Evolutionary conservation across 1,140 invertebrate species (phyloP), one percentile per base, ranked within the genome.

Genomic region (Drosophila micromelanica): DNA sequence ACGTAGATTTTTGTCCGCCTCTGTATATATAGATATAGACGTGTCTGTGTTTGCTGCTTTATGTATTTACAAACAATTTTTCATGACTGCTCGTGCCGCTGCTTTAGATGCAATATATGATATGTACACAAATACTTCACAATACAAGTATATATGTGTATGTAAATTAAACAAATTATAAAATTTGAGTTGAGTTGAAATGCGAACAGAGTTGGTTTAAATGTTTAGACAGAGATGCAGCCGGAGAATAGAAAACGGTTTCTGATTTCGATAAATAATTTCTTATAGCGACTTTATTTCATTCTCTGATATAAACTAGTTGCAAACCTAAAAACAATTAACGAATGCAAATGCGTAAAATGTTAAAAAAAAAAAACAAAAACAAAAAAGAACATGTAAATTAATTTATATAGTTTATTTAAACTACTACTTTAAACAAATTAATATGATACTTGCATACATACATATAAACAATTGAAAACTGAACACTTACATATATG

Each of bases 351-450:
- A 57, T 46, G 61, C 54, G 49, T 45, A 51, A 64, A 40, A 74
- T 40, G 48, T 57, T 67, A 54, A 45, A 61, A 55, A 78, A 40
- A 51, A 67, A 67, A 51, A 73, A 9, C 5, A 32, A 9, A 9
- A 32, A 2, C 7, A 32, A 20, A 1, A 23, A 23, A 23, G 20
- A 23, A 23, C 20, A 23, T 35, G 61, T 76, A 76, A 85, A 86
- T 85, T 84, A 85, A 84, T 84, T 84, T 80, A 84, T 76, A 80
- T 84, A 84, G 80, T 85, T 85, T 80, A 82, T 76, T 62, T 73
- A 72, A 73, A 76, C 32, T 35, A 59, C 67, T 60, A 80, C 63
- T 65, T 72, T 76, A 84, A 85, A 85, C 60, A 80, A 84, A 84
- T 80, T 69, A 80, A 59, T 69, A 80, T 67, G 60, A 69, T 80